Conservation (phyloP, 2,797 vertebrate species). For the Melanogrammus aeglefinus region DNA sequence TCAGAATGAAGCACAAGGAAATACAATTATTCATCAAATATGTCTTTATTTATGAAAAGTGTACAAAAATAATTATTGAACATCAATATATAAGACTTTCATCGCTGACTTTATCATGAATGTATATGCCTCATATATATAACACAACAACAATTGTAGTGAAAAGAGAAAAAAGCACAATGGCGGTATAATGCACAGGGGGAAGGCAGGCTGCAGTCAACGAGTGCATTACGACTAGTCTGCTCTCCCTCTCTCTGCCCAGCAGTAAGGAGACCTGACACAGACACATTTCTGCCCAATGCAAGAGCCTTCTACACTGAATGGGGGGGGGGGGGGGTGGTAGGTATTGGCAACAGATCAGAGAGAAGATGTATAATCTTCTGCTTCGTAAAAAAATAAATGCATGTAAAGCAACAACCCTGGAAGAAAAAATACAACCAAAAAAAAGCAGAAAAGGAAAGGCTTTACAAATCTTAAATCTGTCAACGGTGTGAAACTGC, state of each 20-base stretch:
- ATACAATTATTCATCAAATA: conserved; percentile 53
- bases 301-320: not conserved
- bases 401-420: conserved; percentile 20
- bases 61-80: conserved; percentile 68
- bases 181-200: conserved; percentile 20
- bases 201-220: not conserved
- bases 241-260: conserved; percentile 63
- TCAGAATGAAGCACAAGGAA: not conserved
- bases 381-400: not conserved
- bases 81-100: conserved; percentile 73
- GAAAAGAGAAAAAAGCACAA: conserved; percentile 9
- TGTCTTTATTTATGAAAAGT: conserved; percentile 77
- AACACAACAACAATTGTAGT: conserved; percentile 31
- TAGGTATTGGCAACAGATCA: not conserved
- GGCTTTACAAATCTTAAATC: conserved; percentile 2
- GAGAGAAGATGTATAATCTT: not conserved
- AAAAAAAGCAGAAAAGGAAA: conserved; percentile 4
- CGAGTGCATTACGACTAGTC: not conserved
- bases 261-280: conserved; percentile 64
- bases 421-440: conserved; percentile 21
- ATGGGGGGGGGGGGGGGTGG: not conserved
- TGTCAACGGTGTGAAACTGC: conserved; percentile 22
- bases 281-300: conserved; percentile 22
- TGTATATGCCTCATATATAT: conserved; percentile 26
- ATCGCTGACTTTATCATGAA: conserved; percentile 48